phyloP scores from a whole-genome alignment of 2,797 vertebrate genomes.

The Crypturellus tataupa region DNA sequence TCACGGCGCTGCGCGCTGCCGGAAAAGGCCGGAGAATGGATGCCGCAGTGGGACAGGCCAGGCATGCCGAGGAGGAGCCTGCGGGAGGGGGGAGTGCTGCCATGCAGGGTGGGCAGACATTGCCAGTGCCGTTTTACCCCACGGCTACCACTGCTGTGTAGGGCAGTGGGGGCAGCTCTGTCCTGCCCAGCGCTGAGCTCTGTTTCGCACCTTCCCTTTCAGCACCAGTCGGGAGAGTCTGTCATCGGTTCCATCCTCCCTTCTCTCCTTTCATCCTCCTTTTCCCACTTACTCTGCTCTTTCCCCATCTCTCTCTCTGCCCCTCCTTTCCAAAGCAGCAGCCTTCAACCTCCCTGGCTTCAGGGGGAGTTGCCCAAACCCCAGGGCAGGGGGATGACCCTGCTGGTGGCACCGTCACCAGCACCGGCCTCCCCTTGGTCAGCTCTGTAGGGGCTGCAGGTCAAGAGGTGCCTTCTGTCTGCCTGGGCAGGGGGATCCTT shows the following conservation, averaged over 20 bases:
- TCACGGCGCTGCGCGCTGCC: too few species aligned
- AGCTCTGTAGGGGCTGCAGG: background rate
- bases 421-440: background rate
- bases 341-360: background rate
- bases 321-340: background rate
- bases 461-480: conserved; percentile 36
- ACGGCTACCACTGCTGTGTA: background rate
- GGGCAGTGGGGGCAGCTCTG: background rate
- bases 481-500: background rate
- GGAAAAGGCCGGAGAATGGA: too few species aligned
- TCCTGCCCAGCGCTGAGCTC: background rate
- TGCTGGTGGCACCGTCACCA: background rate
- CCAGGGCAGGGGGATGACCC: background rate
- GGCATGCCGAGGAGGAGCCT: background rate
- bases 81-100: too few species aligned
- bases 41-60: too few species aligned
- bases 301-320: background rate
- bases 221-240: background rate
- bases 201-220: background rate
- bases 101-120: too few species aligned
- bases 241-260: background rate
- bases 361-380: background rate
- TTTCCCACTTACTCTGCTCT: background rate
- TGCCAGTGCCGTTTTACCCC: too few species aligned
- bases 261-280: background rate